Conservation (phyloP, 1,140 invertebrate species). For the Meloidogyne chitwoodi region DNA sequence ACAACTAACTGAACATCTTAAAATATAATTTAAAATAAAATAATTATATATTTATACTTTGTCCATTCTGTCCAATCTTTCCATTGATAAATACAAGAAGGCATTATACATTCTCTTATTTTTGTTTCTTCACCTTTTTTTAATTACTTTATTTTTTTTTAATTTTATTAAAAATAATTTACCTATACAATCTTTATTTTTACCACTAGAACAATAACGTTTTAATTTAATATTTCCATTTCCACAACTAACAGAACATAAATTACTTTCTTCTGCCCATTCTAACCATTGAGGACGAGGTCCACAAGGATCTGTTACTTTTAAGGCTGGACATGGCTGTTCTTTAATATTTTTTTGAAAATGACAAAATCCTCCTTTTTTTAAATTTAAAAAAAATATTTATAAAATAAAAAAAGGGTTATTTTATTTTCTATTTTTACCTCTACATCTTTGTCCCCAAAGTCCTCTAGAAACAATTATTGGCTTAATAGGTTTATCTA, state of each 20-base stretch:
- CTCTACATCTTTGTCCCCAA: not conserved
- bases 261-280: not conserved
- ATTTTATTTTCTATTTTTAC: not conserved
- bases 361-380: not conserved
- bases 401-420: not conserved
- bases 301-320: slow-evolving; percentile 5
- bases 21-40: not conserved
- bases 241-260: slow-evolving; percentile 14
- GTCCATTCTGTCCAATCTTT: slow-evolving; percentile 16
- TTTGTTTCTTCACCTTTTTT: slow-evolving; percentile 5
- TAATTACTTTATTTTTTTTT: not conserved
- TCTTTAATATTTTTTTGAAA: not conserved
- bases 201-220: slow-evolving; percentile 17
- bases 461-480: slow-evolving; percentile 6
- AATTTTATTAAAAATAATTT: not conserved
- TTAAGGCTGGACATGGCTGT: slow-evolving; percentile 10
- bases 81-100: slow-evolving; percentile 11
- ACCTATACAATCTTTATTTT: slow-evolving; percentile 1
- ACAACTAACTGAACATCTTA: not conserved
- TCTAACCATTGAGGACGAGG: slow-evolving; percentile 16
- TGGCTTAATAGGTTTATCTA: slow-evolving; percentile 1
- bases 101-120: slow-evolving; percentile 3
- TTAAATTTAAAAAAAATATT: no score
- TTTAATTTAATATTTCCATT: not conserved
- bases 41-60: not conserved